phyloP scores from a whole-genome alignment of 2,888 invertebrate species.

The Diachrysia chrysitis region DNA sequence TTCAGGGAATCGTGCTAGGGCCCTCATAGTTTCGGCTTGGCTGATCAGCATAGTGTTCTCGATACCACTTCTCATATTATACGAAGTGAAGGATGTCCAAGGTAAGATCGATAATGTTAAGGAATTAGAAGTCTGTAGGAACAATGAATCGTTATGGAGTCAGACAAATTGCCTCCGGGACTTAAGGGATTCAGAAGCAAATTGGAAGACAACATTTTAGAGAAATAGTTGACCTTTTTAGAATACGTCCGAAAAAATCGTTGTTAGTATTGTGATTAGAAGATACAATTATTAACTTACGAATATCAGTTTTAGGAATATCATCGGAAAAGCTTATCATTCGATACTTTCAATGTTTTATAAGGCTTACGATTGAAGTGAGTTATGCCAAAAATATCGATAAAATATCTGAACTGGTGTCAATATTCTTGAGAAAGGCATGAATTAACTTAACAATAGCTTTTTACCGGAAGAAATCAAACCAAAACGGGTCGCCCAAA shows the following conservation, averaged over 20 bases:
- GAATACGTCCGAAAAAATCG: neutral
- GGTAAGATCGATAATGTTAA: conserved; percentile 78
- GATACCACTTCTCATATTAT: conserved; percentile 94
- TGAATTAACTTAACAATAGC: conserved; percentile 17
- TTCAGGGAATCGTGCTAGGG: conserved; percentile 95
- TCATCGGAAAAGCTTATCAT: no score
- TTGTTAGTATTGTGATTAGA: neutral
- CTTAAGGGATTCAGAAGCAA: neutral
- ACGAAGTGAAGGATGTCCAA: conserved; percentile 94
- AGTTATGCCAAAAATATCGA: neutral
- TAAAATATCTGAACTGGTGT: neutral
- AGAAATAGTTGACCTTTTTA: neutral
- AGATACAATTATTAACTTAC: no score
- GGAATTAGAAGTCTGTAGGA: neutral
- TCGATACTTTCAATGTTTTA: no score
- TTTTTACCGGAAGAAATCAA: conserved; percentile 18
- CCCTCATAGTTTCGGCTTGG: conserved; percentile 95
- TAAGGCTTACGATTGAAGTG: neutral
- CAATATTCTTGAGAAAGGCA: neutral
- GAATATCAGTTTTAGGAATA: no score
- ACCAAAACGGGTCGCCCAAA: conserved; percentile 15
- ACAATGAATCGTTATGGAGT: no score
- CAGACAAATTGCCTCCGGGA: no score
- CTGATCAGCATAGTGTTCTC: conserved; percentile 94
- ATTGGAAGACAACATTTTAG: neutral